Base-by-base conservation (phyloP, 2,888 invertebrate genomes). In the Acrobasis repandana region DNA sequence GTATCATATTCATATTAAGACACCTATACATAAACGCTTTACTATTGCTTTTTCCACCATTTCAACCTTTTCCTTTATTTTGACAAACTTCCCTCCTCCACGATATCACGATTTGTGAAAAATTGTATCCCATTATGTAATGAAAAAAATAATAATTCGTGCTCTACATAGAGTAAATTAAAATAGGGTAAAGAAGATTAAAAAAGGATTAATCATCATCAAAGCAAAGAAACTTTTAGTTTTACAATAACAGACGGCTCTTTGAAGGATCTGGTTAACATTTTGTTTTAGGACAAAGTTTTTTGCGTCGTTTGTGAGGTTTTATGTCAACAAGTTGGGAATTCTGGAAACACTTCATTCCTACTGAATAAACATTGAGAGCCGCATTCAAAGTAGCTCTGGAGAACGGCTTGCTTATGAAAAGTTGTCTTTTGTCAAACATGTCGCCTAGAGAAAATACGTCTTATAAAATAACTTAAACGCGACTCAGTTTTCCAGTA, bases 331-430 rank as follows among this genome's bases (percentile, higher is more conserved):
- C 69, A 70, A 68, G 63, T 64, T 60, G 58, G 60, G 64, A 63
- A 67, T 67, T 65, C 66, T 63, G 63, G 56, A 66, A 69, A 68
- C 65, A 65, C 66, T 68, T 70, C 68, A 69, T 71, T 69, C 61
- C 63, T 63, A 56, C 64, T 67, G 65, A 68, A 73, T 72, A 74
- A 75, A 74, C 68, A 75, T 73, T 62, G 68, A 65, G 68, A 68
- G 67, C 63, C 33, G 34, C 50, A 49, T 48, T 18, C 58, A 58
- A 58, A 61, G 68, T 68, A 65, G 54, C 65, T 71, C 67, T 28
- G 28, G 63, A 70, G 61, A 61, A 66, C 64, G 67, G 67, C 68
- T 72, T 69, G 43, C 11, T 43, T 43, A 43, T 71, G 67, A 62
- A 65, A 65, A 73, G 71, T 50, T 75, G 71, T 70, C 68, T 70